Base-by-base conservation (phyloP, 2,888 invertebrate species). In the Buathra laborator region DNA sequence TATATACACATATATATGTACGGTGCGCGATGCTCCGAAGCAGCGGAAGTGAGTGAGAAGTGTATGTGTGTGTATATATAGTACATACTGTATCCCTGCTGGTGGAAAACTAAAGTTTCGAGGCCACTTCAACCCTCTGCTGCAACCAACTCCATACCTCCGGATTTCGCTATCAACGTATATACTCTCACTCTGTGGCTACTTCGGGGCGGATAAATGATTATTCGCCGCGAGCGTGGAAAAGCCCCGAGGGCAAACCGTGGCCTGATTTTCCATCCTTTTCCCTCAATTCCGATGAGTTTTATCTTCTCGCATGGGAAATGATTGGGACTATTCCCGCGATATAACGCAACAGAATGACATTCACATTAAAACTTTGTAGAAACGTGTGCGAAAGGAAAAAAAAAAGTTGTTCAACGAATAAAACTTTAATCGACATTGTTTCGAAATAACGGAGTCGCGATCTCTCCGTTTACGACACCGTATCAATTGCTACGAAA, bases 181-280 rank as follows among this genome's bases (percentile, higher is more conserved):
- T 51, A 64, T 51, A 37, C 44, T 46, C 51, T 32, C 51, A 53
- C 66, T 76, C 62, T 70, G 64, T 51, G 78, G 83, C 64, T 80
- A 75, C 83, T 79, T 81, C 70, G 44, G 66, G 71, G 71, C 37
- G 37, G 80, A 84, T 87, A 84, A 85, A 87, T 83, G 81, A 87
- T 87, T 86, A 84, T 86, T 86, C 82, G 76, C 85, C 81, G 56
- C 80, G 71, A 59, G 59, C 71, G 72, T 51, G 56, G 77, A 75
- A 76, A 76, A 66, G 37, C 37, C 82, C 82, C 76, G 74, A 75
- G 77, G 77, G 80, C 71, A 51, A 16, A 29, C 66, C 53, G 66
- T 83, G 85, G 64, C 76, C 83, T 86, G 83, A 85, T 84, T 86
- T 84, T 79, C 70, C 68, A 83, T 66, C 81, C 81, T 82, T 59